phyloP scores from a whole-genome alignment of 2,797 vertebrate genomes.

The Pyrrhura leucotis region DNA sequence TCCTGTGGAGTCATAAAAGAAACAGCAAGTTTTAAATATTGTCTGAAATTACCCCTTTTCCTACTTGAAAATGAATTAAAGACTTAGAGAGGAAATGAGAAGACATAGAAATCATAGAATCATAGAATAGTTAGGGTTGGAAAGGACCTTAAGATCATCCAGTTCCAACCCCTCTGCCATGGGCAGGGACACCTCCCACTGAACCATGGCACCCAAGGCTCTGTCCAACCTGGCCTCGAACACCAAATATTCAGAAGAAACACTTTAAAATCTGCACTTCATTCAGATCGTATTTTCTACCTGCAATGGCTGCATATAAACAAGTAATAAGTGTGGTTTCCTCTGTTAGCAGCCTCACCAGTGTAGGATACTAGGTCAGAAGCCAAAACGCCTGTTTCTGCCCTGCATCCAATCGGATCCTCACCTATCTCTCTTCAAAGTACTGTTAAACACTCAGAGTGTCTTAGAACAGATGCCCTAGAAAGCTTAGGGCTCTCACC shows the following conservation, averaged over 20 bases:
- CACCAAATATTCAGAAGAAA: background rate
- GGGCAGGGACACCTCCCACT: too few species aligned
- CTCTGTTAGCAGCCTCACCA: background rate
- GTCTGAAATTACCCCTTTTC: background rate
- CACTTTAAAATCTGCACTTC: background rate
- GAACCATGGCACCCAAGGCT: too few species aligned
- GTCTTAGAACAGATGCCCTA: background rate
- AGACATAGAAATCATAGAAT: background rate
- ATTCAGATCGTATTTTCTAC: background rate
- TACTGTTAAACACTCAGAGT: background rate
- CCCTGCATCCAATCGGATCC: background rate
- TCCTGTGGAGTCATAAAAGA: background rate
- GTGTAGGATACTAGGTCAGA: background rate
- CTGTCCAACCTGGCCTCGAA: too few species aligned
- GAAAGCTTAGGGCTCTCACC: background rate
- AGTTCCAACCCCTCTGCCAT: too few species aligned
- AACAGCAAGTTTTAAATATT: background rate
- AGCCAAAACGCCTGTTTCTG: background rate
- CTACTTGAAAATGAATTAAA: conserved; percentile 11
- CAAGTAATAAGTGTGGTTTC: background rate
- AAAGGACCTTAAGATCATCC: too few species aligned
- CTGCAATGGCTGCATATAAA: background rate
- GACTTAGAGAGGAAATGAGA: background rate
- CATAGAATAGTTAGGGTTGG: too few species aligned
- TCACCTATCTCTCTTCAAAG: background rate